Evolutionary conservation across 1,140 invertebrate species (phyloP).

Genomic region (Saxidomus purpurata): DNA sequence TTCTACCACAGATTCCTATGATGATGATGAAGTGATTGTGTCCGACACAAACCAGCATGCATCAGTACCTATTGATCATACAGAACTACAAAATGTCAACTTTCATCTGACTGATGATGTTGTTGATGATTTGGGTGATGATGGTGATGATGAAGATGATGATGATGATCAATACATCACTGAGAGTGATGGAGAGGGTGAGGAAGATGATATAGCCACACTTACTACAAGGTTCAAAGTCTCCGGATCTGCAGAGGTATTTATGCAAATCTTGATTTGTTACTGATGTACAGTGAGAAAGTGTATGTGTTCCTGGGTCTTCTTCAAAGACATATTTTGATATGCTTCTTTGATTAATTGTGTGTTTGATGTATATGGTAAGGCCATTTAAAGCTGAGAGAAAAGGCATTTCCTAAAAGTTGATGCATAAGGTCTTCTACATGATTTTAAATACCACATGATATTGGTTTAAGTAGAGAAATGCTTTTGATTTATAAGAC

Average conservation of each 20-base stretch:
- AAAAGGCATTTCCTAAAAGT: no score
- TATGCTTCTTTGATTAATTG: no score
- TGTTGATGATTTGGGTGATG: slow-evolving; percentile 36
- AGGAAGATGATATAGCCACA: neutral
- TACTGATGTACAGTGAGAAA: neutral
- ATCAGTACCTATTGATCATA: neutral
- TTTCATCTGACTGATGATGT: slow-evolving; percentile 11
- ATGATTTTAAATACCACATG: no score
- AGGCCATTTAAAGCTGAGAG: no score
- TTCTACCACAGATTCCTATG: slow-evolving; percentile 39
- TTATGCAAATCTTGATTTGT: no score
- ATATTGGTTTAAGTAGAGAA: no score
- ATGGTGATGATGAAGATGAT: slow-evolving; percentile 52
- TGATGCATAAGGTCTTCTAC: no score
- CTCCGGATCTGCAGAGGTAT: neutral
- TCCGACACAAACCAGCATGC: slow-evolving; percentile 47
- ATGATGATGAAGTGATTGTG: slow-evolving; percentile 53
- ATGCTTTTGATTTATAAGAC: no score
- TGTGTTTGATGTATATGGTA: no score
- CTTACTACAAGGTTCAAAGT: neutral
- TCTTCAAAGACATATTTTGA: no score
- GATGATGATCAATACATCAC: slow-evolving; percentile 65
- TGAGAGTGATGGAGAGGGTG: slow-evolving; percentile 44
- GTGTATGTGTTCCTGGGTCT: neutral
- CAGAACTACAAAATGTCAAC: neutral